Conservation (phyloP, 2,113 vertebrate species). For the Amblyornis subalaris region DNA sequence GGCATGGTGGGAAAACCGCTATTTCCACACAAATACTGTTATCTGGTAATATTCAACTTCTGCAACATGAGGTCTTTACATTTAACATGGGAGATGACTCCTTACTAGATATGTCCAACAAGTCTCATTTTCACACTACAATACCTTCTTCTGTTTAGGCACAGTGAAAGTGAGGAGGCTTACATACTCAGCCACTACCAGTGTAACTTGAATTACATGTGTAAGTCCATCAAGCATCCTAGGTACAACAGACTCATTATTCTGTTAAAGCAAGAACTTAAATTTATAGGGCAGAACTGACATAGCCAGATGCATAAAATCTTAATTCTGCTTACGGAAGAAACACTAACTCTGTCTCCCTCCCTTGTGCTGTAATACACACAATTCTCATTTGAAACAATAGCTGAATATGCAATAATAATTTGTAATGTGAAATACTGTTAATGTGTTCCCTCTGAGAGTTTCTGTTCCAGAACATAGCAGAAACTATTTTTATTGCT, state of each 20-base stretch:
- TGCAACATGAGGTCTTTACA: background rate
- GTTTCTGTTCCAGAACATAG: background rate
- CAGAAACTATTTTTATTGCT: slow-evolving; percentile 55
- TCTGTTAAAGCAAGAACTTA: background rate
- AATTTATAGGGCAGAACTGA: background rate
- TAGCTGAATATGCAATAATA: slow-evolving; percentile 47
- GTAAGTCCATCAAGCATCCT: background rate
- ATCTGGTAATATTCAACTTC: background rate
- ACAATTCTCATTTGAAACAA: slow-evolving; percentile 48
- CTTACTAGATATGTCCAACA: background rate
- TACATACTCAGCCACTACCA: background rate
- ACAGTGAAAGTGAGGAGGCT: background rate
- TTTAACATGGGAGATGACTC: background rate
- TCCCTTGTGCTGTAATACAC: background rate
- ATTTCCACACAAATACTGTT: background rate
- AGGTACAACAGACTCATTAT: background rate
- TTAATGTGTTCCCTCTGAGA: slow-evolving; percentile 53
- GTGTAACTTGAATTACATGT: background rate
- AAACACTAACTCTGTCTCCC: slow-evolving; percentile 17
- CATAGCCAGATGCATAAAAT: background rate
- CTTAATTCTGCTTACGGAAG: slow-evolving; percentile 9
- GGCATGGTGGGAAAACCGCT: background rate
- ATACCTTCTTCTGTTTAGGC: background rate
- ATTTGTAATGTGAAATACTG: slow-evolving; percentile 58
- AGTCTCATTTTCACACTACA: background rate